Percentiles rank a stretch among this genome's conserved stretches.
Evolutionary conservation across 1,140 invertebrate species (phyloP).

Genomic region (Drosophila sechellia): DNA sequence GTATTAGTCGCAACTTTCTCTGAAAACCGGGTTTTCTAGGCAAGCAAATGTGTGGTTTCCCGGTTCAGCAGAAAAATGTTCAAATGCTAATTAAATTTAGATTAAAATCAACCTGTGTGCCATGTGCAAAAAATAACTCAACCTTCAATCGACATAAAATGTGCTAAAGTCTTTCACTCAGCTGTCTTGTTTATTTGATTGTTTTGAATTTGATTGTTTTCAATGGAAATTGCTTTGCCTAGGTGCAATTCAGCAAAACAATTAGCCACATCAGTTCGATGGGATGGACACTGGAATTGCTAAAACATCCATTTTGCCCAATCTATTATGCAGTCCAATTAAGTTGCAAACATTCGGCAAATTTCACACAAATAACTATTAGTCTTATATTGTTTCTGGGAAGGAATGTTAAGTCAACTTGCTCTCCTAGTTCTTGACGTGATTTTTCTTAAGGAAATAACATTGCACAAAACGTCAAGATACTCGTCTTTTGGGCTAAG

Average conservation of each 20-base stretch:
- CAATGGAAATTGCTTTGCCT: constrained; percentile 11
- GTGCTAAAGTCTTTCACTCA: constrained; percentile 16
- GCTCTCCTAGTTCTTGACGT: too few species aligned
- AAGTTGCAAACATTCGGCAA: too few species aligned
- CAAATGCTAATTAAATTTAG: constrained; percentile 5
- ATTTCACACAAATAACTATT: too few species aligned
- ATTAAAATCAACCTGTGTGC: background rate
- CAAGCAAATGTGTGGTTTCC: background rate
- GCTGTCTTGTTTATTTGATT: constrained; percentile 22
- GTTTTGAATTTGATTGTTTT: constrained; percentile 13
- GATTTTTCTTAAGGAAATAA: too few species aligned
- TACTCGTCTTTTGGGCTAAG: too few species aligned
- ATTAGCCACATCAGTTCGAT: background rate
- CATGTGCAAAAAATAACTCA: background rate
- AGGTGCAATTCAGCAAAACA: constrained; percentile 17
- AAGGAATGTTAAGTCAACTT: too few species aligned
- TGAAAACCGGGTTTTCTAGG: background rate
- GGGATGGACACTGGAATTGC: background rate
- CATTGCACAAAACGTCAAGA: too few species aligned
- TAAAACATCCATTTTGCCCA: constrained; percentile 2
- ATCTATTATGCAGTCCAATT: background rate
- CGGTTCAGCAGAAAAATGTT: background rate
- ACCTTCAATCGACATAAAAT: background rate
- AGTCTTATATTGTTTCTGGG: too few species aligned
- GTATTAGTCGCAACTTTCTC: background rate